Evolutionary conservation across 2,888 invertebrate species (phyloP).

Genomic region (Lacanobia wlatinum): DNA sequence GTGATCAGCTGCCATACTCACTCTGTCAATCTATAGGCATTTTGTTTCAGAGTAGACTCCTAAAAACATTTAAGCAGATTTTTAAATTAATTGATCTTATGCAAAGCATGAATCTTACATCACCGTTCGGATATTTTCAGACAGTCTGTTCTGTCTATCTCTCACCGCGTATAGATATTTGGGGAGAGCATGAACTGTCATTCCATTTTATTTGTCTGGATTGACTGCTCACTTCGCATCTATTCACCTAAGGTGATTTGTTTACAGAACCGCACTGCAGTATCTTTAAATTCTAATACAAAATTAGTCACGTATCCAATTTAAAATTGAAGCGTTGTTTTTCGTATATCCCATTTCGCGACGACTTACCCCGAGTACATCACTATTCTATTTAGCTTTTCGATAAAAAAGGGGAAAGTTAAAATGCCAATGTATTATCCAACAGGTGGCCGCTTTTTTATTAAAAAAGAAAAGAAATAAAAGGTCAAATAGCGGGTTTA

Average conservation of each 20-base stretch:
- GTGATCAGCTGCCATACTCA: too few relatives aligned
- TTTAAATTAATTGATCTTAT: background rate
- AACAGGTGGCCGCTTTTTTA: slow-evolving; percentile 49
- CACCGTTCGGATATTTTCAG: background rate
- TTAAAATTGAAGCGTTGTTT: slow-evolving; percentile 25
- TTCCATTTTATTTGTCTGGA: too few relatives aligned
- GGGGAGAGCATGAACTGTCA: too few relatives aligned
- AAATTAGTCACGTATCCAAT: slow-evolving; percentile 55
- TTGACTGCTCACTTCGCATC: too few relatives aligned
- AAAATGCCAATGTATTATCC: slow-evolving; percentile 53
- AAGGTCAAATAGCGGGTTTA: slow-evolving; percentile 50
- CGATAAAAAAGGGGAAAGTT: slow-evolving; percentile 54
- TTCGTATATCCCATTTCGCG: slow-evolving; percentile 18
- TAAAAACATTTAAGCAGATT: background rate
- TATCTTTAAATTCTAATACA: slow-evolving; percentile 1
- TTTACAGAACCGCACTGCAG: background rate
- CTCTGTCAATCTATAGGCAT: background rate
- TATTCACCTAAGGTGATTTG: too few relatives aligned
- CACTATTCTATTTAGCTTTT: slow-evolving; percentile 54
- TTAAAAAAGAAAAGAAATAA: slow-evolving; percentile 33
- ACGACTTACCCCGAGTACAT: slow-evolving; percentile 19
- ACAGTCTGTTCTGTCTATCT: too few relatives aligned
- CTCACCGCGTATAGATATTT: too few relatives aligned
- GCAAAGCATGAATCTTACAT: background rate
- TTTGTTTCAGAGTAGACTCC: background rate